Base-by-base conservation (phyloP, 2,797 vertebrate genomes). In the Aulostomus chinensis region DNA sequence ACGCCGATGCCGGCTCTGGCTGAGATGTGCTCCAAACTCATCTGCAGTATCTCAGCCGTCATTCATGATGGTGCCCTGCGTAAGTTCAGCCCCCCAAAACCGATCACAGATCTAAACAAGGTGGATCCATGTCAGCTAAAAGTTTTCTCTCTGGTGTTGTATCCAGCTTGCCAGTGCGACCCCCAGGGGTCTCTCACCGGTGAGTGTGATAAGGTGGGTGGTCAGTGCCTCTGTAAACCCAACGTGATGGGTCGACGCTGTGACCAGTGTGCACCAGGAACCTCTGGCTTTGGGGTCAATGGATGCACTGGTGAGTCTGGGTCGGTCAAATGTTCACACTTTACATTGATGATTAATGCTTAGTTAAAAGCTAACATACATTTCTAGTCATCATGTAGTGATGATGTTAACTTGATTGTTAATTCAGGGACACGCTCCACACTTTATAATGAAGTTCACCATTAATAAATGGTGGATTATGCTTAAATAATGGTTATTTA, bases 1-100 rank as follows among this genome's bases (percentile, higher is more conserved):
- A 86, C 83, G 0, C 93, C 91, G 0, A 90, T 90, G 31, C 85
- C 87, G 0, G 31, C 58, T 2, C 75, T 92, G 68, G 89, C 95
- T 0, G 86, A 93, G 59, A 89, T 89, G 81, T 94, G 93, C 4
- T 54, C 84, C 56, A 83, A 62, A 20, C 90, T 96, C 54, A 82
- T 94, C 73, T 97, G 94, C 70, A 93, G 93, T n/a, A 80, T 95
- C 73, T 96, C 92, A 0, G 81, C 92, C 20, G 75, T 95, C 58
- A 87, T 96, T 52, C 91, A 94, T 0, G 74, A 92, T 0, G 88
- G 92, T 1, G 92, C 92, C 1, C 74, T 95, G 29, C 5, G 93
- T 96, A 66, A 93, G 93, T 89, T 18, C 1, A 36, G n/a, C n/a
- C n/a, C n/a, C 14, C 25, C 2, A 7, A 35, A 35, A n/a, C 16